Evolutionary conservation across 2,797 vertebrate genomes (phyloP), one percentile per base, ranked within the genome.

Genomic region (Limnodromus scolopaceus): DNA sequence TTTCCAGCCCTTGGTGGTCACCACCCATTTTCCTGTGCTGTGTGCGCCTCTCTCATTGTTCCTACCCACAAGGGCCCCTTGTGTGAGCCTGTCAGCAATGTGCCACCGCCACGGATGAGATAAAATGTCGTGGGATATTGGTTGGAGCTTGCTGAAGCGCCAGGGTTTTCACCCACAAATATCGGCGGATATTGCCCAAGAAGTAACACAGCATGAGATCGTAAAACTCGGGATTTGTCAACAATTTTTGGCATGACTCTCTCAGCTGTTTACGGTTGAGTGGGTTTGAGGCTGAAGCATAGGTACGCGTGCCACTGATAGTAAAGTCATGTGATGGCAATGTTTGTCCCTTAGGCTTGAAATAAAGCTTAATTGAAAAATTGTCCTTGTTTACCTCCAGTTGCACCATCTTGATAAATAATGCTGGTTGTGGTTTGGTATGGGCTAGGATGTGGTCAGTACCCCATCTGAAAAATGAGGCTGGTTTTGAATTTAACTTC

Each of bases 11-110:
- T 89, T 95, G 86, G 81, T 96, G 89, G 95, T 95, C 95, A 94
- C 95, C 95, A 94, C 96, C 89, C 96, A 66, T 96, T 92, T 96
- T 96, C 91, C 95, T 94, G 92, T 89, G 53, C 85, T 43, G n/a
- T 85, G 54, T 5, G 22, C 3, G 19, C 70, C 77, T 84, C 76
- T 92, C 61, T 87, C 39, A 94, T 95, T 95, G 96, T 97, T 96
- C 60, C 77, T 93, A 51, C 88, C 93, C 90, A 91, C 94, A 96
- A 95, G 96, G 89, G 87, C 78, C 58, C 36, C 84, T 92, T 64
- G 65, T 88, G 74, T 64, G 51, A 95, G 92, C 88, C 76, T 93
- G 84, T 89, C 87, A 70, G 89, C 43, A 34, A 68, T 85, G 70
- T 91, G 65, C 83, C 85, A 87, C 36, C 7, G 3, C 1, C n/a